These are phyloP conservation scores for Dicerorhinus sumatrensis DNA, from an alignment of 2,113 vertebrate genomes.

Conservation along the genomic window DNA sequence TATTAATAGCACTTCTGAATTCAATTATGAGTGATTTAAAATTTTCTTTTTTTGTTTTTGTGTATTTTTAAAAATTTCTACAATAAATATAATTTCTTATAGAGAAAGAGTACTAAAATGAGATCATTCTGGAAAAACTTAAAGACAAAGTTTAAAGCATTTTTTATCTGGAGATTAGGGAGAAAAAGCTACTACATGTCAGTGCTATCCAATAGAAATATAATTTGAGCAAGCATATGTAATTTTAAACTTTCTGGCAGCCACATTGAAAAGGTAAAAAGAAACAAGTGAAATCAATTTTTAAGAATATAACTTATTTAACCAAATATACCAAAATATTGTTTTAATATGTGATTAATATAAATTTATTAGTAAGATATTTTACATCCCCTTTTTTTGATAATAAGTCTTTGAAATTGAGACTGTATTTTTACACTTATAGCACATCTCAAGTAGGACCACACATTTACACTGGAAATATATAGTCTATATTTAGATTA, in stretches of 20 bases:
- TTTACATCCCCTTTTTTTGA: not conserved
- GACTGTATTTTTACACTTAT: not conserved
- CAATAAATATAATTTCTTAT: not conserved
- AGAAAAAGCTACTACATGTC: not conserved
- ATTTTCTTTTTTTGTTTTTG: not conserved
- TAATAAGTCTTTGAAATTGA: not conserved
- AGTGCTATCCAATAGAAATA: not conserved
- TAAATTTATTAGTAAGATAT: not conserved
- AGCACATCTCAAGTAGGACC: not conserved
- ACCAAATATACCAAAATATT: not conserved
- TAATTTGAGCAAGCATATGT: not conserved
- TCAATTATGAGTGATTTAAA: not conserved
- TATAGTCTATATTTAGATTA: not conserved
- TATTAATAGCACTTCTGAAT: not conserved
- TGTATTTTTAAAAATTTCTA: not conserved
- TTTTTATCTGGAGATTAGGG: not conserved
- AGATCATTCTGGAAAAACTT: not conserved
- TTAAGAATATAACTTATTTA: slow-evolving; percentile 28
- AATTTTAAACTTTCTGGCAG: not conserved
- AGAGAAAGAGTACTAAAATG: not conserved
- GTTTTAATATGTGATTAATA: not conserved
- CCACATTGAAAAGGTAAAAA: not conserved
- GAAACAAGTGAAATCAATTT: not conserved
- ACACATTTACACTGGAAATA: not conserved
- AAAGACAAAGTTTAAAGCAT: not conserved